phyloP scores from a whole-genome alignment of 1,140 invertebrate genomes.

The Drosophila nigromelanica region DNA sequence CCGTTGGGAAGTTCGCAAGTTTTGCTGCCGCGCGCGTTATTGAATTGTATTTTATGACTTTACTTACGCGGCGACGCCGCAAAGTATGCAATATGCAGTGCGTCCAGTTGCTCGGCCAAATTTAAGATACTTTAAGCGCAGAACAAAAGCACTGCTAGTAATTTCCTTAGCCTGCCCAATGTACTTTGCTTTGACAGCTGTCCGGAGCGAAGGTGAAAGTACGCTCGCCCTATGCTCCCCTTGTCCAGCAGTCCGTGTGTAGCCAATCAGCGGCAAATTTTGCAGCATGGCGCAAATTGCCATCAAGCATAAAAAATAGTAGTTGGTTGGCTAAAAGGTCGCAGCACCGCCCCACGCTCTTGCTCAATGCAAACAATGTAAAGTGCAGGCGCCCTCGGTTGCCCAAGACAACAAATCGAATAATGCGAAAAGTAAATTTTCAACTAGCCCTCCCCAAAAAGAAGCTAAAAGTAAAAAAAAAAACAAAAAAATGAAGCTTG shows the following conservation, averaged over 20 bases:
- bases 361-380: conserved; percentile 73
- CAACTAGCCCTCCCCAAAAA: conserved; percentile 54
- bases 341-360: neutral
- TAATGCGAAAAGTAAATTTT: conserved; percentile 82
- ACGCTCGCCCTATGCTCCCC: conserved; percentile 11
- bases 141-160: conserved; percentile 5
- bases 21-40: conserved; percentile 63
- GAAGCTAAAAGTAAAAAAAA: conserved; percentile 19
- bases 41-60: conserved; percentile 81
- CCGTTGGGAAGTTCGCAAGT: conserved; percentile 22
- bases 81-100: conserved; percentile 64
- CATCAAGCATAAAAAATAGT: conserved; percentile 80
- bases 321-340: conserved; percentile 68
- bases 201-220: conserved; percentile 30
- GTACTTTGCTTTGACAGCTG: conserved; percentile 74
- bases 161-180: conserved; percentile 31
- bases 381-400: conserved; percentile 67
- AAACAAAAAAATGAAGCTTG: conserved; percentile 21
- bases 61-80: conserved; percentile 56
- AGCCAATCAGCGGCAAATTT: conserved; percentile 80
- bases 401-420: conserved; percentile 80
- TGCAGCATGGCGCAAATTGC: conserved; percentile 78
- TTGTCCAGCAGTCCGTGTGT: conserved; percentile 45
- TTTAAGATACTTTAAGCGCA: conserved; percentile 68
- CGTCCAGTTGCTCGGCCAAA: conserved; percentile 16